Evolutionary conservation across 2,888 invertebrate genomes (phyloP).

Genomic region (Masnerella sp.): DNA sequence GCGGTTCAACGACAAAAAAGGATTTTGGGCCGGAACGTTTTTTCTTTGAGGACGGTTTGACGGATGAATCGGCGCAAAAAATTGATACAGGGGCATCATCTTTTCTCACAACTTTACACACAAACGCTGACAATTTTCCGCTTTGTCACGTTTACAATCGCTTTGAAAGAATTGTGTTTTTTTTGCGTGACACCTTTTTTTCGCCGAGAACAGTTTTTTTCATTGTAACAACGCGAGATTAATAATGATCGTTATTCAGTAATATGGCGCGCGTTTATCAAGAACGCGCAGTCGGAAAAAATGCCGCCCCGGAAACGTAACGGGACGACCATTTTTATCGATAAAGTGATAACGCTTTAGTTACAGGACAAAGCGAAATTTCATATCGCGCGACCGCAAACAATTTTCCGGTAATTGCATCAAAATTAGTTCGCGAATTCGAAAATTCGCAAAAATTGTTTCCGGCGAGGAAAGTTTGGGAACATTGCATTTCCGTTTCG

Average conservation of each 20-base stretch:
- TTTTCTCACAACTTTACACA: conserved; percentile 5
- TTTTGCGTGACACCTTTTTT: conserved; percentile 3
- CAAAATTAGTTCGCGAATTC: not conserved
- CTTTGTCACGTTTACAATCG: conserved; percentile 30
- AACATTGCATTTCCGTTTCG: not conserved
- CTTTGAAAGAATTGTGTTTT: conserved; percentile 9
- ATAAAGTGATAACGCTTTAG: not conserved
- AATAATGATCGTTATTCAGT: conserved; percentile 11
- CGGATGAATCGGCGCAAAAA: conserved; percentile 7
- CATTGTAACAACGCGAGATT: conserved; percentile 11
- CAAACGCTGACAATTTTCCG: conserved; percentile 22
- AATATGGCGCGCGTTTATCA: not conserved
- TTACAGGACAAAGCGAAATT: not conserved
- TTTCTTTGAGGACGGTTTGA: too few species aligned
- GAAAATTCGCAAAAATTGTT: not conserved
- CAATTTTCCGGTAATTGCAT: not conserved
- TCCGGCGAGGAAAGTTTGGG: not conserved
- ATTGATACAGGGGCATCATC: conserved; percentile 8
- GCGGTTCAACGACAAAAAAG: too few species aligned
- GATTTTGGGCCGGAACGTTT: too few species aligned
- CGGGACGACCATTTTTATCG: not conserved
- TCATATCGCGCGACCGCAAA: not conserved
- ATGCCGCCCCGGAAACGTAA: too few species aligned
- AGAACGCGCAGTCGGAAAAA: not conserved
- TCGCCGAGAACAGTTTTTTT: not conserved